Evolutionary conservation across 2,888 invertebrate genomes (phyloP), one percentile per base, ranked within the genome.

Genomic region (Caenorhabditis sinica): DNA sequence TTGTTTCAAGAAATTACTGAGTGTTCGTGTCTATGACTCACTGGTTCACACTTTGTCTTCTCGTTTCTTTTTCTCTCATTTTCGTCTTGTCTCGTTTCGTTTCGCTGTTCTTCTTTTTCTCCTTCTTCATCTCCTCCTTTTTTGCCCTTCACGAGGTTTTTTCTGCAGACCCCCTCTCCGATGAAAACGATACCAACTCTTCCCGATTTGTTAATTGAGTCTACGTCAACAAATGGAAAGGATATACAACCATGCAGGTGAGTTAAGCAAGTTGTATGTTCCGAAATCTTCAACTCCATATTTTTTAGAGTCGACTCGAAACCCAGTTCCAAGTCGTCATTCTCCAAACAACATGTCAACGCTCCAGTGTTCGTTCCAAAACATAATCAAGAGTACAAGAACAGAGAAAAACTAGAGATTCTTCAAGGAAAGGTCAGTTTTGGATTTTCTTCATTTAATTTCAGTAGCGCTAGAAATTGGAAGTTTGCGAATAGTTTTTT

Each of bases 11-110:
- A 17, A 49, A n/a, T 5, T 6, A 49, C 17, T 15, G 17, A n/a
- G 13, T n/a, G 23, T 15, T 2, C 6, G 51, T 20, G n/a, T n/a
- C n/a, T 4, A 20, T 51, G 51, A 51, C 8, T 28, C 56, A 56
- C 40, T 40, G 9, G 11, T 11, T 13, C 11, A 11, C 56, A 11
- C 20, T 49, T n/a, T n/a, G n/a, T 49, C n/a, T 49, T 28, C 56
- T 51, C 51, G n/a, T 51, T 51, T 23, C 23, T 51, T 49, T 72
- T 56, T 30, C 20, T 25, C 53, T 30, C 49, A 28, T 30, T 51
- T 45, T 51, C 51, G 33, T 68, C 36, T 53, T 36, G 20, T n/a
- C 40, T 74, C 63, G 33, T 49, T 30, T 74, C 15, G 17, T 53
- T 63, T 30, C 25, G 49, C 63, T 25, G 49, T 56, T 23, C 65